Evolutionary conservation across 64 coral and sea anemone genomes (phyloP).

Genomic region (Dendrophyllia cribrosa): DNA sequence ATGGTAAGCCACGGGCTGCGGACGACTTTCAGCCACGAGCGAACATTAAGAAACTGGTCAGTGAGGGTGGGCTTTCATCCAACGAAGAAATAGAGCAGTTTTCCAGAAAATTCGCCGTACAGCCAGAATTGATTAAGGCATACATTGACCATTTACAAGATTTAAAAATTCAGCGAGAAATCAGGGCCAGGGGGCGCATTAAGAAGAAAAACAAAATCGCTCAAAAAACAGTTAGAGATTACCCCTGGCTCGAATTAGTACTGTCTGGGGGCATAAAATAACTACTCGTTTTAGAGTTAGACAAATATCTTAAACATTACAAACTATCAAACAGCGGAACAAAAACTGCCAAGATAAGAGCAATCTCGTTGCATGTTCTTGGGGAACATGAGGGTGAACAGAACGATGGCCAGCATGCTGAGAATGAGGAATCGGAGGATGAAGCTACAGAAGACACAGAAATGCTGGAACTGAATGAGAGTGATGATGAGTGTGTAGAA

Average conservation of each 20-base stretch:
- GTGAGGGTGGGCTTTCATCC: constrained; percentile 5
- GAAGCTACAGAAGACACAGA: neutral
- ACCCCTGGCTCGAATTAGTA: constrained; percentile 8
- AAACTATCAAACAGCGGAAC: neutral
- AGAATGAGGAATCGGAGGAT: too few species aligned
- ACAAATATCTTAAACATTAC: constrained; percentile 16
- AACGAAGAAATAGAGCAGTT: constrained; percentile 52
- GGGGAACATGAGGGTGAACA: neutral
- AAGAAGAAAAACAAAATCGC: neutral
- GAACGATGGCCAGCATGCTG: too few species aligned
- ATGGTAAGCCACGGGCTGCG: neutral
- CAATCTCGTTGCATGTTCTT: constrained; percentile 26
- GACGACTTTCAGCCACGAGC: constrained; percentile 61
- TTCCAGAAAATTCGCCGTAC: constrained; percentile 26
- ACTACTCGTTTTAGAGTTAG: constrained; percentile 11
- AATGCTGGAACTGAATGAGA: neutral
- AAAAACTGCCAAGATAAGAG: constrained; percentile 18
- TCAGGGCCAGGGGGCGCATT: constrained; percentile 9
- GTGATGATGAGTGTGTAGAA: constrained; percentile 11
- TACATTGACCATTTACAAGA: constrained; percentile 44
- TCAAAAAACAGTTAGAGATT: constrained; percentile 1
- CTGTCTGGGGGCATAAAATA: neutral
- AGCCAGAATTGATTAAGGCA: neutral
- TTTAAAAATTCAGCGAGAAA: constrained; percentile 29
- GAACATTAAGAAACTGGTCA: constrained; percentile 48